A percentile compares a stretch with the other conserved stretches of the same genome.
Evolutionary conservation across 2,888 invertebrate species (phyloP).

Genomic region (Hypsopygia costalis): DNA sequence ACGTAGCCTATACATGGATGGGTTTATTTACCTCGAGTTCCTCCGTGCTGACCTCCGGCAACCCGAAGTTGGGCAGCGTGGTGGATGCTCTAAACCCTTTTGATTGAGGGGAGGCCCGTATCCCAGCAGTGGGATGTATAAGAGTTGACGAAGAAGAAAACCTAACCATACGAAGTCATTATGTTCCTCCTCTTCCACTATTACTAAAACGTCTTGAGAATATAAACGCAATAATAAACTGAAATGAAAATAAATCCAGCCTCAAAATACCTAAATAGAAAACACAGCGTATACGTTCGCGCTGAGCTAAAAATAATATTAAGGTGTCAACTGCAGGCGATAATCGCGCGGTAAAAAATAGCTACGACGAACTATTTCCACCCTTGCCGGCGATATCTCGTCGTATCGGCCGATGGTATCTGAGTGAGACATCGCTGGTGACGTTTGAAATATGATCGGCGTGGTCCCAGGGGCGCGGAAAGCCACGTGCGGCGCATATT

Average conservation of each 20-base stretch:
- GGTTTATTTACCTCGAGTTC: no score
- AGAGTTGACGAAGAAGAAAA: no score
- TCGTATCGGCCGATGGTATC: constrained; percentile 77
- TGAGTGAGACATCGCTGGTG: constrained; percentile 80
- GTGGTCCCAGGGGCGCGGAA: constrained; percentile 67
- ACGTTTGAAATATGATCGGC: constrained; percentile 80
- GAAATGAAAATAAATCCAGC: neutral
- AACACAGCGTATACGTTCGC: constrained; percentile 25
- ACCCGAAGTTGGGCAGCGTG: no score
- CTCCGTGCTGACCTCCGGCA: no score
- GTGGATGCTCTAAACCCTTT: no score
- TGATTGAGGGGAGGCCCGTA: no score
- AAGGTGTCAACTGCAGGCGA: constrained; percentile 79
- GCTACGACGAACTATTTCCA: constrained; percentile 65
- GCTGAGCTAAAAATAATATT: constrained; percentile 72
- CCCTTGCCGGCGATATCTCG: constrained; percentile 67
- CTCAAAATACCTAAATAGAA: constrained; percentile 13
- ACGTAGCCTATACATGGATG: no score
- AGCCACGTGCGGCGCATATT: constrained; percentile 78
- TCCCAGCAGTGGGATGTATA: no score
- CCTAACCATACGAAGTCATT: no score
- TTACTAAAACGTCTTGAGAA: no score
- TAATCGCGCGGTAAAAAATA: constrained; percentile 77
- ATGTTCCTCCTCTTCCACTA: no score
- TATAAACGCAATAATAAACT: no score